These are phyloP conservation scores for Drosophila truncata DNA, from an alignment of 1,140 invertebrate species.

Conservation along the genomic window DNA sequence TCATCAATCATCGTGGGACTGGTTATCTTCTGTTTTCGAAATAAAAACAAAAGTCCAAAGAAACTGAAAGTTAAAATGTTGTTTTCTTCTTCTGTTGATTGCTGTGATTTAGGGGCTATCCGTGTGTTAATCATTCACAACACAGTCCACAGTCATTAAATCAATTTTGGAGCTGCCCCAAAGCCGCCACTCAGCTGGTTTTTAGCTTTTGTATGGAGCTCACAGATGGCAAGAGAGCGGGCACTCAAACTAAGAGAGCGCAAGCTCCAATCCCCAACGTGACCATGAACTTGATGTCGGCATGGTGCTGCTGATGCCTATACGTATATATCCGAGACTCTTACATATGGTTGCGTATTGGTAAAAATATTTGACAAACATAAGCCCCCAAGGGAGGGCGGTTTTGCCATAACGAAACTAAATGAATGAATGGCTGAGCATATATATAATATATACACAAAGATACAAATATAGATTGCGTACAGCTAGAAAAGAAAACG, in stretches of 20 bases:
- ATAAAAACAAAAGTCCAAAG: conserved; percentile 30
- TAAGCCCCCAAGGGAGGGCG: conserved; percentile 33
- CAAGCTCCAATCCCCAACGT: conserved; percentile 46
- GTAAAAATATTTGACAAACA: conserved; percentile 45
- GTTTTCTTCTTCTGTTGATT: conserved; percentile 37
- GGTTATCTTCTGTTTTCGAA: background rate
- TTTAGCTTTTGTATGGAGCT: conserved; percentile 36
- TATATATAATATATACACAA: conserved; percentile 1
- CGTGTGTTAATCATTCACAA: conserved; percentile 36
- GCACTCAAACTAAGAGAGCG: conserved; percentile 27
- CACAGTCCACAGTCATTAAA: conserved; percentile 30
- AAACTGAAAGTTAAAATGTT: conserved; percentile 68
- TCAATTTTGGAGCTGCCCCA: conserved; percentile 38
- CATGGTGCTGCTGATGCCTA: conserved; percentile 35
- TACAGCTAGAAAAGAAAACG: conserved; percentile 4
- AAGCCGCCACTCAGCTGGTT: conserved; percentile 24
- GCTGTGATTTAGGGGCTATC: conserved; percentile 33
- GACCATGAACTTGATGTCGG: conserved; percentile 75
- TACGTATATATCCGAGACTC: conserved; percentile 13
- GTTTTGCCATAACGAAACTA: conserved; percentile 28
- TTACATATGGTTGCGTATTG: conserved; percentile 37
- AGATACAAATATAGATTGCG: conserved; percentile 22
- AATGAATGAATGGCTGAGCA: conserved; percentile 56
- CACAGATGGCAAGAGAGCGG: conserved; percentile 13
- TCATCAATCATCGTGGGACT: conserved; percentile 15